Evolutionary conservation across 2,888 invertebrate genomes (phyloP).

Genomic region (Conomelus anceps): DNA sequence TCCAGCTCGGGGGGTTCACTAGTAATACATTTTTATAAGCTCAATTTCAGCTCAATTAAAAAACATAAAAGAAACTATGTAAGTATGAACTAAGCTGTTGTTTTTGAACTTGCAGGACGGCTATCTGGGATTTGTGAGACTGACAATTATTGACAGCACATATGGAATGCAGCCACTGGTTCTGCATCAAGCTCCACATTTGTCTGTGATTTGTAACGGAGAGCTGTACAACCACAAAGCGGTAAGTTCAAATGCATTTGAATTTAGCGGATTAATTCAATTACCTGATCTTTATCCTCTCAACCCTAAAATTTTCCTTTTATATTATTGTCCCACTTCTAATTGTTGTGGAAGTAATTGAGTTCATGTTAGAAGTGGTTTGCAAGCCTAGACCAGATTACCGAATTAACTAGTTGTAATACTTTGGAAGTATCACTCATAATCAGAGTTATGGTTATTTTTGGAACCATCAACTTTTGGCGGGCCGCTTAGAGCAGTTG

Average conservation of each 20-base stretch:
- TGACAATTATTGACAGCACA: conserved; percentile 61
- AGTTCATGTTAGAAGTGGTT: no score
- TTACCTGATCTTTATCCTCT: background rate
- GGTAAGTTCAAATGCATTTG: conserved; percentile 41
- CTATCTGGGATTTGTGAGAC: conserved; percentile 61
- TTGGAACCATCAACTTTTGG: no score
- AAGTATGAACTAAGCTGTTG: background rate
- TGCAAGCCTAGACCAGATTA: no score
- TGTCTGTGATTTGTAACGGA: conserved; percentile 69
- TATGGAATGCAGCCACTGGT: conserved; percentile 75
- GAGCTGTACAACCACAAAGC: conserved; percentile 74
- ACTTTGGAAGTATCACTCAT: no score
- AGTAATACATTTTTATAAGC: background rate
- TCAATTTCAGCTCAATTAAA: no score
- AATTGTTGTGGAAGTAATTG: no score
- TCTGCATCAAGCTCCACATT: conserved; percentile 56
- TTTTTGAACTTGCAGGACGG: conserved; percentile 45
- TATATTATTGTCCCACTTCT: no score
- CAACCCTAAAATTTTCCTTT: conserved; percentile 16
- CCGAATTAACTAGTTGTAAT: no score
- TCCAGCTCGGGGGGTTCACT: no score
- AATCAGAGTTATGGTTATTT: no score
- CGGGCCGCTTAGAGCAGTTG: no score
- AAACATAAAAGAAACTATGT: background rate
- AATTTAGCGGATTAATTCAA: background rate